Conservation (phyloP, 1,140 invertebrate genomes). For the Cardiocondyla obscurior region DNA sequence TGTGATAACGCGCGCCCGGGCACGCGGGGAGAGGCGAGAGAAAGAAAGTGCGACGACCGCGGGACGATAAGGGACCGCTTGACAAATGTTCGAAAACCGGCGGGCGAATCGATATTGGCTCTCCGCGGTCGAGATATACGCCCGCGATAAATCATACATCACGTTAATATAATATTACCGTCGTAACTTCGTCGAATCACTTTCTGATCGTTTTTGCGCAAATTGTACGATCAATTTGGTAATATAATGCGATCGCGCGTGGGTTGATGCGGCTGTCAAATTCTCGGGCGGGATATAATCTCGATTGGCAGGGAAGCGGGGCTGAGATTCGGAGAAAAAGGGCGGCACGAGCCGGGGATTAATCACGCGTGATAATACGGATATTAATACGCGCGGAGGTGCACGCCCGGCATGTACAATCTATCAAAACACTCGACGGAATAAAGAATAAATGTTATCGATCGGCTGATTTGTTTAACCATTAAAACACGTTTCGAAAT, state of each 20-base stretch:
- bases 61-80: conserved; percentile 26
- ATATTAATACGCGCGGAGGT: too few species aligned
- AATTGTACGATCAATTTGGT: conserved; percentile 34
- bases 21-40: conserved; percentile 28
- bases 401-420: background rate
- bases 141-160: conserved; percentile 47
- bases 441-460: conserved; percentile 18
- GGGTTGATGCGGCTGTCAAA: background rate
- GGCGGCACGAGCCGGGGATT: background rate
- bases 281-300: background rate
- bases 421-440: background rate
- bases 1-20: conserved; percentile 39
- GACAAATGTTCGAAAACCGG: conserved; percentile 43
- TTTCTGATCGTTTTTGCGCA: conserved; percentile 20
- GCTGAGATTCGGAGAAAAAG: background rate
- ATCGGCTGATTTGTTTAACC: background rate
- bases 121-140: conserved; percentile 32
- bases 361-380: background rate
- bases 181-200: conserved; percentile 29
- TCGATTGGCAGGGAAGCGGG: background rate
- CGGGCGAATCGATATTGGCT: conserved; percentile 41
- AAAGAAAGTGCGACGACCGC: conserved; percentile 36
- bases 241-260: background rate
- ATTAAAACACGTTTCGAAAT: conserved; percentile 24
- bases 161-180: conserved; percentile 47